Conservation (phyloP, 1,140 invertebrate species). For the Augochlora pura region DNA sequence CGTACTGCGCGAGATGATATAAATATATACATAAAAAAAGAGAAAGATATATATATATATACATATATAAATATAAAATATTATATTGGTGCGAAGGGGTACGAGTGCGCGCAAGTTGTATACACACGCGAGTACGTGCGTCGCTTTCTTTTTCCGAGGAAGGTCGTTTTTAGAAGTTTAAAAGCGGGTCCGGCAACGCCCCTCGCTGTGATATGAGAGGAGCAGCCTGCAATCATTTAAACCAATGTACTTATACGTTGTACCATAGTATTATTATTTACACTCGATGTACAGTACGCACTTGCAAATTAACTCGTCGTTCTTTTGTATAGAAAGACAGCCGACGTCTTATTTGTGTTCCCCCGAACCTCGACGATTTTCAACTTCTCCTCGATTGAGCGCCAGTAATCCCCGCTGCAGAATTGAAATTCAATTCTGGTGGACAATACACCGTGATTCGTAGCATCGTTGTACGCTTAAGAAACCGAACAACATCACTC, state of each 20-base stretch:
- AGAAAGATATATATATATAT: conserved; percentile 56
- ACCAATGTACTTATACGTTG: conserved; percentile 81
- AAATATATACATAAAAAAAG: conserved; percentile 62
- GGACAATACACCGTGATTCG: background rate
- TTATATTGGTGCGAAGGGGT: conserved; percentile 57
- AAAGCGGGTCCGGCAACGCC: conserved; percentile 79
- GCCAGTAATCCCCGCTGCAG: background rate
- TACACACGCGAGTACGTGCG: conserved; percentile 51
- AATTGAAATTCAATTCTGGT: background rate
- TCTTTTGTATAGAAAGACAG: conserved; percentile 26
- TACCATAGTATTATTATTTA: conserved; percentile 78
- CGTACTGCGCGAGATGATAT: conserved; percentile 9
- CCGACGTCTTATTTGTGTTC: conserved; percentile 20
- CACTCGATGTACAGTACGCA: conserved; percentile 32
- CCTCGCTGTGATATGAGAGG: conserved; percentile 81
- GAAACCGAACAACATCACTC: too few relatives aligned
- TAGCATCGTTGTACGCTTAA: background rate
- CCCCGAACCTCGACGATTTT: conserved; percentile 16
- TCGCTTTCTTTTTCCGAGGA: conserved; percentile 39
- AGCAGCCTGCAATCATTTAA: conserved; percentile 81
- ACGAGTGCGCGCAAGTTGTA: conserved; percentile 63
- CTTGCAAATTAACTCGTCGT: conserved; percentile 8
- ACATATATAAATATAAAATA: conserved; percentile 58
- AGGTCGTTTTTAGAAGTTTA: conserved; percentile 59
- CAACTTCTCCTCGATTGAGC: background rate